A percentile compares a stretch with the other conserved stretches of the same genome.
phyloP scores from a whole-genome alignment of 2,888 invertebrate species.

The Aleiodes testaceus region DNA sequence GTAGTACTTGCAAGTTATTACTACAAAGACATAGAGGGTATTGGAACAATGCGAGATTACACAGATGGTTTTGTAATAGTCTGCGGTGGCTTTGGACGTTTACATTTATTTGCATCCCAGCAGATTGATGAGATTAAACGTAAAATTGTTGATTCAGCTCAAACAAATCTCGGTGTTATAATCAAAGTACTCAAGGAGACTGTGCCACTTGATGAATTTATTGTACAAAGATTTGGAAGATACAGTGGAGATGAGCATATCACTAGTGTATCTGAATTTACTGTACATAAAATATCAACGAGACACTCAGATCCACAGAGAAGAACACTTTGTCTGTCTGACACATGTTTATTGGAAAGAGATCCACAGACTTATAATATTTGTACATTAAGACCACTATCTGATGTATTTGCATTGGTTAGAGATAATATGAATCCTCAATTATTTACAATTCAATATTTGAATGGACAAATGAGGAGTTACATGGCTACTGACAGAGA shows the following conservation, averaged over 20 bases:
- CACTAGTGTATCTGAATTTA: constrained; percentile 97
- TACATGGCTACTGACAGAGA: constrained; percentile 97
- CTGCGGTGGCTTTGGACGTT: constrained; percentile 91
- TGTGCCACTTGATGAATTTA: constrained; percentile 90
- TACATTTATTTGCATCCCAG: constrained; percentile 91
- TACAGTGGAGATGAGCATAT: constrained; percentile 94
- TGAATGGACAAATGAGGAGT: constrained; percentile 89
- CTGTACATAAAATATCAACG: constrained; percentile 91
- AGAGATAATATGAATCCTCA: constrained; percentile 94
- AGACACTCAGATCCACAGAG: constrained; percentile 89
- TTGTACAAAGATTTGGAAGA: constrained; percentile 91
- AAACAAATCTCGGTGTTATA: constrained; percentile 85
- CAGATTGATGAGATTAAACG: constrained; percentile 91
- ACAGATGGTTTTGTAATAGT: constrained; percentile 95
- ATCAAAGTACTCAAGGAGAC: constrained; percentile 89
- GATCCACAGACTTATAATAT: constrained; percentile 98
- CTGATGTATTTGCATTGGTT: constrained; percentile 92
- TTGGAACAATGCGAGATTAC: constrained; percentile 88
- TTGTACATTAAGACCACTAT: constrained; percentile 86
- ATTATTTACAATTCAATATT: constrained; percentile 94
- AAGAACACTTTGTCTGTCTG: constrained; percentile 93
- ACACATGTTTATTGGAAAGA: constrained; percentile 95
- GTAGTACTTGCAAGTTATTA: constrained; percentile 86
- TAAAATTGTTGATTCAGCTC: constrained; percentile 88
- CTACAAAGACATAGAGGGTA: constrained; percentile 89